phyloP scores from a whole-genome alignment of 2,797 vertebrate species.

The Antrozous pallidus region DNA sequence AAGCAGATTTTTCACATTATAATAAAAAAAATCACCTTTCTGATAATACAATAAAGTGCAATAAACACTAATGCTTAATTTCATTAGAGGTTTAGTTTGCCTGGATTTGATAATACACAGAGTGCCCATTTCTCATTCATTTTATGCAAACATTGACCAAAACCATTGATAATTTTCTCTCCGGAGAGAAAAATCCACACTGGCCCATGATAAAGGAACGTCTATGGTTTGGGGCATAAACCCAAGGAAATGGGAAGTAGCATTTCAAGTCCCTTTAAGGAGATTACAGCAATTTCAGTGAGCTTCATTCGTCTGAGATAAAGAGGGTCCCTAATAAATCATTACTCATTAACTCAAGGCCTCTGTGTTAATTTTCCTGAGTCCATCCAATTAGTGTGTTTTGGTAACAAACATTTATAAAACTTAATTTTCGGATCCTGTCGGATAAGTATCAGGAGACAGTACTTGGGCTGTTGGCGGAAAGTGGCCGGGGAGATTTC shows the following conservation, averaged over 20 bases:
- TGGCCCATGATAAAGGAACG: slow-evolving; percentile 32
- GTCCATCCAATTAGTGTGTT: slow-evolving; percentile 77
- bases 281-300: slow-evolving; percentile 73
- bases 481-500: slow-evolving; percentile 79
- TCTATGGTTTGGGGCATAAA: slow-evolving; percentile 66
- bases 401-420: slow-evolving; percentile 80
- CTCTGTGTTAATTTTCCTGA: slow-evolving; percentile 74
- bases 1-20: slow-evolving; percentile 92
- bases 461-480: slow-evolving; percentile 10
- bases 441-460: slow-evolving; percentile 73
- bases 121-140: slow-evolving; percentile 80
- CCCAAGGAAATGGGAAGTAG: slow-evolving; percentile 68
- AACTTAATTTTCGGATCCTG: slow-evolving; percentile 80
- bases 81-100: slow-evolving; percentile 84
- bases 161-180: slow-evolving; percentile 70
- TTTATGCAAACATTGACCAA: slow-evolving; percentile 73
- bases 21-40: slow-evolving; percentile 85
- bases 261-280: slow-evolving; percentile 76
- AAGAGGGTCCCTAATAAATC: slow-evolving; percentile 77
- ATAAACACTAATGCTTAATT: slow-evolving; percentile 87
- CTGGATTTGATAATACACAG: slow-evolving; percentile 74
- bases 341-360: slow-evolving; percentile 77
- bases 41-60: slow-evolving; percentile 87
- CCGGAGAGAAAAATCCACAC: slow-evolving; percentile 50
- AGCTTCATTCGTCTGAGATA: slow-evolving; percentile 75